Conservation (phyloP, 2,113 vertebrate species). For the Saguinus midas region DNA sequence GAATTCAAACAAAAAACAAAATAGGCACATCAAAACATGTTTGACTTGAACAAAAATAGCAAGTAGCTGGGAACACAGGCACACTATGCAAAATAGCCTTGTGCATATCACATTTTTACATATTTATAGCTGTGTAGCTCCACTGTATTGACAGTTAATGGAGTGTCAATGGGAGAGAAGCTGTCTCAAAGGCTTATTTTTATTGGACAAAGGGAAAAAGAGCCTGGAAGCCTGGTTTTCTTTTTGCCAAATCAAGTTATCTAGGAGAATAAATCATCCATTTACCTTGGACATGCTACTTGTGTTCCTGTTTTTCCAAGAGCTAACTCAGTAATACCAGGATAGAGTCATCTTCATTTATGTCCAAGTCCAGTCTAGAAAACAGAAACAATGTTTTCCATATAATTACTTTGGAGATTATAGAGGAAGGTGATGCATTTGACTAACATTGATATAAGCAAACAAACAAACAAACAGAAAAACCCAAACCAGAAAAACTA, state of each 20-base stretch:
- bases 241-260: slow-evolving; percentile 67
- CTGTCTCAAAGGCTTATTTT: slow-evolving; percentile 49
- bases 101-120: slow-evolving; percentile 45
- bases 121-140: slow-evolving; percentile 64
- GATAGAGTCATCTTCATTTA: slow-evolving; percentile 45
- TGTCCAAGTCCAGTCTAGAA: background rate
- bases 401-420: slow-evolving; percentile 39
- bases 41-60: slow-evolving; percentile 64
- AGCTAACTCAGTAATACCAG: background rate
- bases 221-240: slow-evolving; percentile 46
- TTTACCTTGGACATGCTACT: slow-evolving; percentile 46
- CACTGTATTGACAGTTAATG: slow-evolving; percentile 55
- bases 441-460: background rate
- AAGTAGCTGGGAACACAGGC: slow-evolving; percentile 46
- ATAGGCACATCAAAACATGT: slow-evolving; percentile 54
- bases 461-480: background rate
- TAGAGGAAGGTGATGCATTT: slow-evolving; percentile 22
- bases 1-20: slow-evolving; percentile 66
- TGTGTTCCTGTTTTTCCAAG: slow-evolving; percentile 50
- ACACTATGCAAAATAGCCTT: background rate
- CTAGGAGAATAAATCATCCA: slow-evolving; percentile 47
- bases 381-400: background rate
- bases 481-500: background rate
- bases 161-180: slow-evolving; percentile 24
- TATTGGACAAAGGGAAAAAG: slow-evolving; percentile 40